Percentiles rank a stretch among this genome's conserved stretches.
phyloP scores from a whole-genome alignment of 2,888 invertebrate species.

The Parnassius apollo region DNA sequence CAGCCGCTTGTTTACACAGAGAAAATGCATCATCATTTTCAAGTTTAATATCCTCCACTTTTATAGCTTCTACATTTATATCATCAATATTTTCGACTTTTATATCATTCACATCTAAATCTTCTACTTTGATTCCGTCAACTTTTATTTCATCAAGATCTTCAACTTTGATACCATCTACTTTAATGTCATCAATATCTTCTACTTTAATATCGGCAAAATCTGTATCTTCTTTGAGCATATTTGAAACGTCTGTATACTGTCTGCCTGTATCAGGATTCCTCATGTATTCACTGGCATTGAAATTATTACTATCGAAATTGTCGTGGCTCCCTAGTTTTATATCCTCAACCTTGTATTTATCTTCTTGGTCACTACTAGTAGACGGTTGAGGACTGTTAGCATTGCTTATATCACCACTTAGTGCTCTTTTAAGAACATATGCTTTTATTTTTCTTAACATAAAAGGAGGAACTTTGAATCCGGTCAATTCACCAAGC shows the following conservation, averaged over 20 bases:
- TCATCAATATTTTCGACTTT: conserved; percentile 70
- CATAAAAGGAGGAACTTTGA: conserved; percentile 88
- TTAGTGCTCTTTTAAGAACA: conserved; percentile 69
- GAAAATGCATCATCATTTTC: conserved; percentile 66
- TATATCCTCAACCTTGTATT: conserved; percentile 63
- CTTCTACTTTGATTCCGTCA: conserved; percentile 69
- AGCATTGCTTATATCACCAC: conserved; percentile 55
- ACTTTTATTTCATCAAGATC: conserved; percentile 68
- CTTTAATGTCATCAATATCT: conserved; percentile 74
- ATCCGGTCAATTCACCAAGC: conserved; percentile 86
- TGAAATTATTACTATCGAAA: conserved; percentile 62
- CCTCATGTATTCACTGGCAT: conserved; percentile 64
- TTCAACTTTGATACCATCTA: conserved; percentile 68
- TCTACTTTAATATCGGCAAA: conserved; percentile 74
- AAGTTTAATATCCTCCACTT: conserved; percentile 71
- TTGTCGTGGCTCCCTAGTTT: conserved; percentile 66
- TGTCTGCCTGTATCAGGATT: conserved; percentile 61
- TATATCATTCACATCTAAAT: conserved; percentile 59
- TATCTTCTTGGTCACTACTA: conserved; percentile 57
- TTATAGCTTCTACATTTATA: conserved; percentile 61
- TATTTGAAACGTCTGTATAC: conserved; percentile 58
- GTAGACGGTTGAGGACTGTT: conserved; percentile 68
- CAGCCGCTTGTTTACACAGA: conserved; percentile 62
- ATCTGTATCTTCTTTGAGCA: conserved; percentile 66
- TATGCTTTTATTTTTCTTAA: conserved; percentile 86